These are phyloP conservation scores for Odontocolon sp. DNA, from an alignment of 2,888 invertebrate genomes.

Conservation along the genomic window DNA sequence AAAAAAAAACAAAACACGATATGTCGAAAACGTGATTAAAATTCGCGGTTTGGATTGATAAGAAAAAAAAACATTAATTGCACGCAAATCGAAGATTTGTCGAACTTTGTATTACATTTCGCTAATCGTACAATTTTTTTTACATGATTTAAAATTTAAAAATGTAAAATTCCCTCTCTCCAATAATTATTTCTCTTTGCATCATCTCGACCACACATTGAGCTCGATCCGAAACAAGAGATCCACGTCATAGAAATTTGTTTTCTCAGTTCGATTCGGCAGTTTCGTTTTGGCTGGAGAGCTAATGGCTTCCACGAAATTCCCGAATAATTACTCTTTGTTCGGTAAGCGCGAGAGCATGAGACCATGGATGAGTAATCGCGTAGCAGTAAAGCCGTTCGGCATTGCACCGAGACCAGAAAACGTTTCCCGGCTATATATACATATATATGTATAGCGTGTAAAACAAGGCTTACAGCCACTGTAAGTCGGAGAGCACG, in stretches of 20 bases:
- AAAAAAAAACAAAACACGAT: not conserved
- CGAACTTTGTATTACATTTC: no score
- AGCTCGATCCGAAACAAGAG: not conserved
- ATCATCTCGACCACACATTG: not conserved
- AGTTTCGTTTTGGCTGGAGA: conserved; percentile 9
- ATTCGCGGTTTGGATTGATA: no score
- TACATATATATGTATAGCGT: not conserved
- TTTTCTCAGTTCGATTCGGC: conserved; percentile 54
- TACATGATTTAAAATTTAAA: no score
- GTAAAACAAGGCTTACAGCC: no score
- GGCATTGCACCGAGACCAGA: conserved; percentile 43
- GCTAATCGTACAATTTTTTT: no score
- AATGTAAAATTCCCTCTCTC: no score
- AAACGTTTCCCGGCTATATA: not conserved
- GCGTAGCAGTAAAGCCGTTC: conserved; percentile 61
- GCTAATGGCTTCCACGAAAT: conserved; percentile 62
- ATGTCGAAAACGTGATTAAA: no score
- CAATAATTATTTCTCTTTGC: not conserved
- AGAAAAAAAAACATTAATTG: no score
- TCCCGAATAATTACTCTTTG: conserved; percentile 64
- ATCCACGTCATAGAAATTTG: conserved; percentile 40
- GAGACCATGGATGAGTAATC: conserved; percentile 64
- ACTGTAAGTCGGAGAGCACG: no score
- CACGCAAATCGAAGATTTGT: no score
- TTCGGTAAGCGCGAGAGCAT: conserved; percentile 58